Evolutionary conservation across 2,113 vertebrate species (phyloP).

Genomic region (Oreochromis niloticus): DNA sequence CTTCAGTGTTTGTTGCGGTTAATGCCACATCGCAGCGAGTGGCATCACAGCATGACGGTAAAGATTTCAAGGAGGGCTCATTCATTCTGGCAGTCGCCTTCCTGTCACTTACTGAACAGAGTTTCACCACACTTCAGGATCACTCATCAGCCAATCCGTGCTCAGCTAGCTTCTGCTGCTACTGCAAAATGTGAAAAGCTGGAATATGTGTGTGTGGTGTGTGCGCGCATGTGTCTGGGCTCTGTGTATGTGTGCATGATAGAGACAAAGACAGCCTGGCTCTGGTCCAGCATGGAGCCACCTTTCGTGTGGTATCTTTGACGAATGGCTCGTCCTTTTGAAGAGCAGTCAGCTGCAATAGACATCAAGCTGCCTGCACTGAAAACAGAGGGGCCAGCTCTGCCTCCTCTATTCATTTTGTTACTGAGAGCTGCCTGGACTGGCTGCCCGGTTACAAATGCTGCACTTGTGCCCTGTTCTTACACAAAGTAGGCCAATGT

Average conservation of each 20-base stretch:
- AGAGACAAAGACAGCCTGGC: slow-evolving; percentile 3
- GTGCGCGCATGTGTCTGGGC: background rate
- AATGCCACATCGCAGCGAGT: background rate
- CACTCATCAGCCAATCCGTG: slow-evolving; percentile 27
- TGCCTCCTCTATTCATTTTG: slow-evolving; percentile 50
- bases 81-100: background rate
- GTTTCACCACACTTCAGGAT: slow-evolving; percentile 16
- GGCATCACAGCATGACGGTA: background rate
- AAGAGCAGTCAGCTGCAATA: slow-evolving; percentile 70
- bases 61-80: background rate
- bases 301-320: slow-evolving; percentile 59
- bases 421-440: slow-evolving; percentile 2
- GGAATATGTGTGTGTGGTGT: background rate
- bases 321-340: slow-evolving; percentile 70
- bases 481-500: slow-evolving; percentile 14
- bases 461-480: slow-evolving; percentile 7
- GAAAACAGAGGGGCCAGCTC: slow-evolving; percentile 57
- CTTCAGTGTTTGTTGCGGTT: background rate
- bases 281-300: slow-evolving; percentile 35
- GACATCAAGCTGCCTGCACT: slow-evolving; percentile 61
- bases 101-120: background rate
- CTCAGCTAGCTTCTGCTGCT: slow-evolving; percentile 24
- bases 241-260: background rate
- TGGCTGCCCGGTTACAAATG: slow-evolving; percentile 10
- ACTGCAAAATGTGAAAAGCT: slow-evolving; percentile 42